Percentiles rank a stretch among this genome's conserved stretches.
phyloP scores from a whole-genome alignment of 2,797 vertebrate species.

The Falco concolor region DNA sequence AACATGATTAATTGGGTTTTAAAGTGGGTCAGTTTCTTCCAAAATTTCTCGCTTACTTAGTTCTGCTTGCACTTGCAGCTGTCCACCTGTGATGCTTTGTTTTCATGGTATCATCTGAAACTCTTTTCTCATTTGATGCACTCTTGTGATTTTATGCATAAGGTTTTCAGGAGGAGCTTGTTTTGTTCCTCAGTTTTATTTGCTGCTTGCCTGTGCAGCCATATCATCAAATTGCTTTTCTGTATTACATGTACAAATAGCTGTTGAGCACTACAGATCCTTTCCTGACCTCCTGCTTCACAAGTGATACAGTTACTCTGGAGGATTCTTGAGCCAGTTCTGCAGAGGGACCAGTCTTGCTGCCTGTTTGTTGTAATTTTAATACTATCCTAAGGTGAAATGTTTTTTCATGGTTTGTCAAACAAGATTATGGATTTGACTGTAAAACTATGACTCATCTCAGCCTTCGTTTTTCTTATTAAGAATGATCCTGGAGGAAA shows the following conservation, averaged over 20 bases:
- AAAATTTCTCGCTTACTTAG: background rate
- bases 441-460: constrained; percentile 42
- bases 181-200: background rate
- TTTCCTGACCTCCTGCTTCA: background rate
- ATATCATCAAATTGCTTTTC: background rate
- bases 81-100: background rate
- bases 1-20: constrained; percentile 27
- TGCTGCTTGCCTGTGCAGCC: background rate
- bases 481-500: constrained; percentile 53
- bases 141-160: background rate
- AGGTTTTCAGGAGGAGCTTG: background rate
- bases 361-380: constrained; percentile 31
- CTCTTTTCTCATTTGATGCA: background rate
- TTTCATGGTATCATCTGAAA: background rate
- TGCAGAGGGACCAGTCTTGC: background rate
- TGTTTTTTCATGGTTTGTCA: constrained; percentile 52
- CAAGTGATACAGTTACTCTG: background rate
- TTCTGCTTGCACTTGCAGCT: background rate
- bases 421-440: constrained; percentile 37
- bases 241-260: background rate
- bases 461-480: constrained; percentile 40
- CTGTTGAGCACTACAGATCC: background rate
- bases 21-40: background rate
- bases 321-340: background rate
- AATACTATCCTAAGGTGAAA: constrained; percentile 40